These are phyloP conservation scores for Polydrusus cervinus DNA, from an alignment of 2,888 invertebrate genomes.

Conservation along the genomic window DNA sequence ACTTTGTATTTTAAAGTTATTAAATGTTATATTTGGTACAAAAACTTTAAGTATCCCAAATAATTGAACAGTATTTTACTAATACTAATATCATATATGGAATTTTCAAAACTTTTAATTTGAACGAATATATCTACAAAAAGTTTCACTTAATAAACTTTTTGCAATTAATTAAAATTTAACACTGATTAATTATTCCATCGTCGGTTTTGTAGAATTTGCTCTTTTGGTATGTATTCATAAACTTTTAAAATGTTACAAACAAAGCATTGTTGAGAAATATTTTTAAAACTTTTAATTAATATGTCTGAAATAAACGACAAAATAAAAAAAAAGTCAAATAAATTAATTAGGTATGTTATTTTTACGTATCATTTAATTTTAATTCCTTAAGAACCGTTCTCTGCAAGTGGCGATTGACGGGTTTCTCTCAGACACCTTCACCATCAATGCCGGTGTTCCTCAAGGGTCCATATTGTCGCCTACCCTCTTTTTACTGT, in stretches of 20 bases:
- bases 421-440: too few species aligned
- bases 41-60: too few species aligned
- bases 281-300: conserved; percentile 44
- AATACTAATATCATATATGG: neutral
- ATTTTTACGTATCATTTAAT: too few species aligned
- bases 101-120: conserved; percentile 10
- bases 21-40: too few species aligned
- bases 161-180: conserved; percentile 47
- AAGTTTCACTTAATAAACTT: conserved; percentile 11
- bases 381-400: too few species aligned
- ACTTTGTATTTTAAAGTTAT: too few species aligned
- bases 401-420: too few species aligned
- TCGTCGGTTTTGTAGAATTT: conserved; percentile 38
- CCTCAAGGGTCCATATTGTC: too few species aligned
- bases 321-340: neutral
- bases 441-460: too few species aligned
- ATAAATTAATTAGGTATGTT: neutral
- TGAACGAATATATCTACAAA: conserved; percentile 10
- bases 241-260: conserved; percentile 36
- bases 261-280: conserved; percentile 36
- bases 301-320: neutral
- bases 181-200: conserved; percentile 45
- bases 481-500: too few species aligned
- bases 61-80: too few species aligned
- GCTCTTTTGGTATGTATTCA: conserved; percentile 39